These are phyloP conservation scores for Numenius arquata DNA, from an alignment of 2,113 vertebrate species.

Conservation along the genomic window DNA sequence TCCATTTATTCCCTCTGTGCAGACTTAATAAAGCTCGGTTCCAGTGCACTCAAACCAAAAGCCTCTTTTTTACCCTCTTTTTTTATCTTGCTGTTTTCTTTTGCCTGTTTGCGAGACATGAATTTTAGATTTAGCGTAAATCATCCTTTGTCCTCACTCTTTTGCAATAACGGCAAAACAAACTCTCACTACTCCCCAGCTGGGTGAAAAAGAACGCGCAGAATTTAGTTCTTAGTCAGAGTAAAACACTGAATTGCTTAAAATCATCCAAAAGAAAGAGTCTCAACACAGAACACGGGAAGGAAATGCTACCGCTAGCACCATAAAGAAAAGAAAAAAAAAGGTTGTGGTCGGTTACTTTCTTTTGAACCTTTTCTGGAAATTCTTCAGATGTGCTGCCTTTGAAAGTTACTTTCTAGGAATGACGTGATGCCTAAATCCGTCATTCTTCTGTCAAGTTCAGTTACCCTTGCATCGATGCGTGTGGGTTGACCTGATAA, in stretches of 20 bases:
- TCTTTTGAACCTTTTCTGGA: background rate
- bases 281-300: background rate
- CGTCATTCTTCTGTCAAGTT: background rate
- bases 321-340: background rate
- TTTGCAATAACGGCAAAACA: background rate
- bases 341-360: background rate
- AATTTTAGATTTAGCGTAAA: background rate
- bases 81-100: background rate
- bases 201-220: accelerated
- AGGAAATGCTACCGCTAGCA: background rate
- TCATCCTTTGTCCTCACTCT: background rate
- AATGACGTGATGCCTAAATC: background rate
- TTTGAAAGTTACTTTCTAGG: background rate
- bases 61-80: background rate
- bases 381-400: background rate
- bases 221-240: background rate
- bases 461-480: background rate
- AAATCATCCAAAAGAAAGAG: background rate
- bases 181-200: background rate
- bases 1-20: background rate
- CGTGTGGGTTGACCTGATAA: background rate
- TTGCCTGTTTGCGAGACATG: background rate
- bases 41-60: background rate
- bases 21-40: background rate
- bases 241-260: background rate